Conservation (phyloP, 2,888 invertebrate species). For the Mellilla xanthometata region DNA sequence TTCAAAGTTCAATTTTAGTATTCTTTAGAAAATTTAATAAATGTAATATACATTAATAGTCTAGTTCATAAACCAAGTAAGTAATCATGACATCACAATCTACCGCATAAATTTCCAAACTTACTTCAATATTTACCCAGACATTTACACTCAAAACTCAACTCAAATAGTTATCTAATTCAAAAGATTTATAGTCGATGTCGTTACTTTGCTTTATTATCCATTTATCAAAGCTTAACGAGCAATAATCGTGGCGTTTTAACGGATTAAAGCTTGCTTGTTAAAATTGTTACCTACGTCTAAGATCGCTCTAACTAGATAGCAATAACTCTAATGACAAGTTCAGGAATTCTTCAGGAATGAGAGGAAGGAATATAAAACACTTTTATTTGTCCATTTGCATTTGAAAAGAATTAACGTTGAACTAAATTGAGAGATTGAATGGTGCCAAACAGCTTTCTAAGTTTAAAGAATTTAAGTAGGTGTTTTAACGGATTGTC, state of each 20-base stretch:
- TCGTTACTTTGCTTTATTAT: conserved; percentile 63
- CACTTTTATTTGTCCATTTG: conserved; percentile 24
- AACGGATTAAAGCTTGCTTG: conserved; percentile 54
- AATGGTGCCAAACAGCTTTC: conserved; percentile 16
- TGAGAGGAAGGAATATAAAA: conserved; percentile 22
- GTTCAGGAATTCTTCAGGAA: conserved; percentile 35
- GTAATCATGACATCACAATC: background rate
- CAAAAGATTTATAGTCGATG: conserved; percentile 54
- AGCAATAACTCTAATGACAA: conserved; percentile 43
- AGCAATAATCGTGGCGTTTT: conserved; percentile 62
- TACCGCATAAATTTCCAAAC: conserved; percentile 6
- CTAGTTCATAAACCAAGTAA: background rate
- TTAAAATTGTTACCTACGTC: conserved; percentile 55
- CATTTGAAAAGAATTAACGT: conserved; percentile 24
- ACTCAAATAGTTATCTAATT: conserved; percentile 39
- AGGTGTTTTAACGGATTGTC: too few species aligned
- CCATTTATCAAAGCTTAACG: conserved; percentile 71
- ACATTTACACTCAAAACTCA: conserved; percentile 16
- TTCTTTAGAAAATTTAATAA: too few species aligned
- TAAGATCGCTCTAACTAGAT: conserved; percentile 37
- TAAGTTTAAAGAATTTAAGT: conserved; percentile 1
- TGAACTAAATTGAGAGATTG: conserved; percentile 8
- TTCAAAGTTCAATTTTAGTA: too few species aligned
- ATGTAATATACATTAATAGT: too few species aligned
- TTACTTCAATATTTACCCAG: conserved; percentile 17